These are phyloP conservation scores for Caerostris darwini DNA, from an alignment of 1,140 invertebrate genomes.

Conservation along the genomic window DNA sequence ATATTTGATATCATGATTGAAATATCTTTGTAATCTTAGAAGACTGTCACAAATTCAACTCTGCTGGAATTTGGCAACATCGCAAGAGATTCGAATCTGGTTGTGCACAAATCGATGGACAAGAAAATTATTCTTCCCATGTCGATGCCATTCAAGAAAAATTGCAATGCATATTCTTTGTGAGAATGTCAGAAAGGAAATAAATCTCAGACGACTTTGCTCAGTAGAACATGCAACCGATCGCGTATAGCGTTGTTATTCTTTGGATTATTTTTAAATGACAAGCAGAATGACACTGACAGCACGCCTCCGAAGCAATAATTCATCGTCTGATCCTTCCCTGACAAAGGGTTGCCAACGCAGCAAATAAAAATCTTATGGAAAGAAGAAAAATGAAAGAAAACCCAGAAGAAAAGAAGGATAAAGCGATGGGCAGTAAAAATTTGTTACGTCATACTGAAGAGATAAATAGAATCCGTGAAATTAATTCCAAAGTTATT, in stretches of 20 bases:
- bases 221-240: slow-evolving; percentile 12
- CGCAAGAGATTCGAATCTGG: no score
- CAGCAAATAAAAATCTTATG: slow-evolving; percentile 3
- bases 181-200: slow-evolving; percentile 9
- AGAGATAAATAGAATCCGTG: background rate
- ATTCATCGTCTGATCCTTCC: slow-evolving; percentile 33
- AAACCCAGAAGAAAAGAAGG: background rate
- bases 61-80: no score
- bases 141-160: background rate
- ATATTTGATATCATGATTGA: no score
- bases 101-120: background rate
- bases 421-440: background rate
- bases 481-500: background rate
- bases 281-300: slow-evolving; percentile 47
- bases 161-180: slow-evolving; percentile 13
- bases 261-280: slow-evolving; percentile 67
- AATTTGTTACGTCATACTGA: background rate
- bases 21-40: no score
- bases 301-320: slow-evolving; percentile 11
- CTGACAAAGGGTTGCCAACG: slow-evolving; percentile 1
- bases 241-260: slow-evolving; percentile 20
- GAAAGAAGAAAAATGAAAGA: no score
- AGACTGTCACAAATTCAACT: no score
- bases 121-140: background rate
- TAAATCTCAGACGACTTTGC: slow-evolving; percentile 2